Conservation (phyloP, 2,888 invertebrate genomes). For the Caenorhabditis virilis region DNA sequence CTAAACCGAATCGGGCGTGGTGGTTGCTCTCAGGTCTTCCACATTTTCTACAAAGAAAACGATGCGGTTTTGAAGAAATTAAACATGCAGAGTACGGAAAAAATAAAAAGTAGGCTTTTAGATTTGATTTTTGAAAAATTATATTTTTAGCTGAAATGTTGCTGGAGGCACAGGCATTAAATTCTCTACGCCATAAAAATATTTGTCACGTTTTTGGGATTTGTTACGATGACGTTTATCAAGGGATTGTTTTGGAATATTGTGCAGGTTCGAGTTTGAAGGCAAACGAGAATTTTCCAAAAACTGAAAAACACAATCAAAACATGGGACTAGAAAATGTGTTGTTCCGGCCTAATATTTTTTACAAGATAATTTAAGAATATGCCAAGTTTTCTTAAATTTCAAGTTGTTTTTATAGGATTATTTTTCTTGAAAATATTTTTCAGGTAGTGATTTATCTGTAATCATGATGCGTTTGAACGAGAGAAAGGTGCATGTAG, state of each 20-base stretch:
- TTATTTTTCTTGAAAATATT: too few species aligned
- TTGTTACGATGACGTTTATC: conserved; percentile 3
- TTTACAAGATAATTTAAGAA: too few species aligned
- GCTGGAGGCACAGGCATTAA: too few species aligned
- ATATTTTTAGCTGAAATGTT: neutral
- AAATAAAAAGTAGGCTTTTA: neutral
- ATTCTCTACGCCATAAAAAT: neutral
- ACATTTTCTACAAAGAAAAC: conserved; percentile 5
- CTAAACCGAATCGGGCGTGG: conserved; percentile 1
- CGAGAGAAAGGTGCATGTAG: conserved; percentile 5
- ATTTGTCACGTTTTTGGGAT: conserved; percentile 13
- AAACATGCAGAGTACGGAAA: neutral
- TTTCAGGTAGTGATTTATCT: too few species aligned
- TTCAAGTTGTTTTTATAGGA: too few species aligned
- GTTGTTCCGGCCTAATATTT: too few species aligned
- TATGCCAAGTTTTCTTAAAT: too few species aligned
- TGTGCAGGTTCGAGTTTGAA: conserved; percentile 28
- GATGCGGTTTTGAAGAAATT: conserved; percentile 17
- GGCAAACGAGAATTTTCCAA: conserved; percentile 10
- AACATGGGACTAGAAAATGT: too few species aligned
- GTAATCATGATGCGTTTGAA: too few species aligned
- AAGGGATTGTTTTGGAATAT: conserved; percentile 32
- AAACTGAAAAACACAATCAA: conserved; percentile 14
- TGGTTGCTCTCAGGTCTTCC: conserved; percentile 2
- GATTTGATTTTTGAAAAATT: neutral